Evolutionary conservation across 2,888 invertebrate species (phyloP).

Genomic region (Metalampra italica): DNA sequence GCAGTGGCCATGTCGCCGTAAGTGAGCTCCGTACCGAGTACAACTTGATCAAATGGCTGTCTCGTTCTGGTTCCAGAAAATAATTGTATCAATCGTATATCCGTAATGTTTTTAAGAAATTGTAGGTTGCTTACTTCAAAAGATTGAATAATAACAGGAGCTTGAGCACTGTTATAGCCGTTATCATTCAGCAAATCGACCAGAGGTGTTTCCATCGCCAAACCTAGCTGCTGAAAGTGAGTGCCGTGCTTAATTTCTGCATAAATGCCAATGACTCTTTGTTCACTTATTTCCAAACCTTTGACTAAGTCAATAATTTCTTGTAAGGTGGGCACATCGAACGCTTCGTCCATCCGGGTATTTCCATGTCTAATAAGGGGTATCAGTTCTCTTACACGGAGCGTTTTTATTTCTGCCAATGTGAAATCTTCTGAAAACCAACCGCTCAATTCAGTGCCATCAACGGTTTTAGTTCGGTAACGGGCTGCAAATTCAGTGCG

Average conservation of each 20-base stretch:
- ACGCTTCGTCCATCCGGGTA: conserved; percentile 51
- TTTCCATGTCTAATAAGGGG: conserved; percentile 57
- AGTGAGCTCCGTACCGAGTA: conserved; percentile 42
- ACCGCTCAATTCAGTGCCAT: conserved; percentile 41
- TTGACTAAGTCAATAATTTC: conserved; percentile 64
- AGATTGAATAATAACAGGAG: conserved; percentile 64
- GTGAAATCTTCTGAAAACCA: conserved; percentile 72
- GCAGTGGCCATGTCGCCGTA: conserved; percentile 59
- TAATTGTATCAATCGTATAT: conserved; percentile 53
- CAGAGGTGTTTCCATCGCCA: conserved; percentile 51
- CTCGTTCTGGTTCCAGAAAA: conserved; percentile 35
- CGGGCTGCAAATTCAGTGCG: conserved; percentile 51
- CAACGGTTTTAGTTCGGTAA: conserved; percentile 44
- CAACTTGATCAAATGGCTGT: conserved; percentile 51
- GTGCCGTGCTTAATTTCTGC: conserved; percentile 65
- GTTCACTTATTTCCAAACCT: conserved; percentile 49
- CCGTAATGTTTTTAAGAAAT: conserved; percentile 50
- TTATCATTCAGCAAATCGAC: conserved; percentile 52
- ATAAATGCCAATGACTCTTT: conserved; percentile 56
- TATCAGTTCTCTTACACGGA: conserved; percentile 54
- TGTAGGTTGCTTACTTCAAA: conserved; percentile 64
- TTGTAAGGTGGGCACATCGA: conserved; percentile 54
- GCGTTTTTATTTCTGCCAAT: conserved; percentile 57
- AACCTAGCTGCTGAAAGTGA: conserved; percentile 47
- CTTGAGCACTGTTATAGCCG: conserved; percentile 41